These are phyloP conservation scores for Tyria jacobaeae DNA, from an alignment of 2,888 invertebrate genomes.

Conservation along the genomic window DNA sequence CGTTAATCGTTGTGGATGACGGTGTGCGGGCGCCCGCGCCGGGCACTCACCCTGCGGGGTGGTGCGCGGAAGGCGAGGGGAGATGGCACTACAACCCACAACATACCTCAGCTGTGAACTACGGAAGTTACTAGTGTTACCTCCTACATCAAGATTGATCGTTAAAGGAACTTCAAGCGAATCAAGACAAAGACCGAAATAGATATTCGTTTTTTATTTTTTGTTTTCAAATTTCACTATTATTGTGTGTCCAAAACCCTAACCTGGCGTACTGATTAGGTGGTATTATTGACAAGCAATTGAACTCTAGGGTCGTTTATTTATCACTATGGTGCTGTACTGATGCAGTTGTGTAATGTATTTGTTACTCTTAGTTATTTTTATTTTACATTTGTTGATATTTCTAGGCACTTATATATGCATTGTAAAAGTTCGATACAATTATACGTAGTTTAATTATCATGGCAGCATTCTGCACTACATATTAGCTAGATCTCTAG, in stretches of 20 bases:
- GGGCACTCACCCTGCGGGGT: slow-evolving; percentile 66
- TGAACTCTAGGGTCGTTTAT: neutral
- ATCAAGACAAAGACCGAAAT: neutral
- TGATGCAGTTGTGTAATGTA: neutral
- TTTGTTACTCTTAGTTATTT: slow-evolving; percentile 1
- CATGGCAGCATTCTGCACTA: neutral
- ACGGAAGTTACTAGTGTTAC: slow-evolving; percentile 49
- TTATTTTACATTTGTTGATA: neutral
- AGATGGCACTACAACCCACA: slow-evolving; percentile 40
- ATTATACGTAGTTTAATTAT: slow-evolving; percentile 10
- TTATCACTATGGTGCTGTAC: slow-evolving; percentile 4
- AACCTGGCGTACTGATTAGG: too few species aligned
- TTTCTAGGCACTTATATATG: neutral
- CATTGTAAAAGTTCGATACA: slow-evolving; percentile 11
- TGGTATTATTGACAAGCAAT: too few species aligned
- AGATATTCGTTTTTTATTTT: neutral
- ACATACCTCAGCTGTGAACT: slow-evolving; percentile 49
- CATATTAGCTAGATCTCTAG: neutral
- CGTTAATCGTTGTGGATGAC: slow-evolving; percentile 51
- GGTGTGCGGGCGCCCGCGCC: slow-evolving; percentile 54
- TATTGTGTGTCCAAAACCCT: neutral
- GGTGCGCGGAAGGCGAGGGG: slow-evolving; percentile 38
- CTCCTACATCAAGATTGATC: slow-evolving; percentile 20
- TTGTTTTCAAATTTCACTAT: neutral
- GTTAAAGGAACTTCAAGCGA: neutral